Conservation (phyloP, 2,888 invertebrate genomes). For the Exephanes ischioxanthus region DNA sequence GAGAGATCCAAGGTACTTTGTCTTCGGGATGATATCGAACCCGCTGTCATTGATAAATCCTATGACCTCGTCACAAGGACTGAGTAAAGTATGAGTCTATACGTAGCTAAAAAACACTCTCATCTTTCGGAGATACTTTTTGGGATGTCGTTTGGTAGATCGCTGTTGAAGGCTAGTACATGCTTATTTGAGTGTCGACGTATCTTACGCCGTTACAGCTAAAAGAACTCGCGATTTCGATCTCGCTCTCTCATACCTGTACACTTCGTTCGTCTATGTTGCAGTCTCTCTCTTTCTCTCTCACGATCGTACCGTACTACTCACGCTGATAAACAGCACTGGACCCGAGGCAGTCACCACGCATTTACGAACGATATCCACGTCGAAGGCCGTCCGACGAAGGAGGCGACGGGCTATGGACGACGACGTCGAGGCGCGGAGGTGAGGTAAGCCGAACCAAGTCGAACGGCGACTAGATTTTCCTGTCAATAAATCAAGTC, state of each 20-base stretch:
- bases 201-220: neutral
- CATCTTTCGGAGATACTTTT: neutral
- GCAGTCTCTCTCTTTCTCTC: constrained; percentile 3
- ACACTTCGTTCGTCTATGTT: neutral
- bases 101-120: neutral
- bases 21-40: constrained; percentile 50
- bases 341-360: constrained; percentile 51
- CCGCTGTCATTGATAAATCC: constrained; percentile 27
- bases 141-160: neutral
- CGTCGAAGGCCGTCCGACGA: constrained; percentile 63
- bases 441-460: constrained; percentile 77
- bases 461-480: constrained; percentile 83
- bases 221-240: neutral
- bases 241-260: neutral
- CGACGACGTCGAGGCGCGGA: constrained; percentile 46
- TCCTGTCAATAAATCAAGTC: constrained; percentile 85
- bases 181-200: neutral
- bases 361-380: constrained; percentile 62
- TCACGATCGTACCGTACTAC: constrained; percentile 37
- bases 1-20: constrained; percentile 14
- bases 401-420: constrained; percentile 13
- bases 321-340: constrained; percentile 55
- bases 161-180: neutral
- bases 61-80: constrained; percentile 54
- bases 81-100: neutral